A percentile compares a stretch with the other conserved stretches of the same genome.
phyloP scores from a whole-genome alignment of 2,888 invertebrate genomes.

The Morpho helenor region DNA sequence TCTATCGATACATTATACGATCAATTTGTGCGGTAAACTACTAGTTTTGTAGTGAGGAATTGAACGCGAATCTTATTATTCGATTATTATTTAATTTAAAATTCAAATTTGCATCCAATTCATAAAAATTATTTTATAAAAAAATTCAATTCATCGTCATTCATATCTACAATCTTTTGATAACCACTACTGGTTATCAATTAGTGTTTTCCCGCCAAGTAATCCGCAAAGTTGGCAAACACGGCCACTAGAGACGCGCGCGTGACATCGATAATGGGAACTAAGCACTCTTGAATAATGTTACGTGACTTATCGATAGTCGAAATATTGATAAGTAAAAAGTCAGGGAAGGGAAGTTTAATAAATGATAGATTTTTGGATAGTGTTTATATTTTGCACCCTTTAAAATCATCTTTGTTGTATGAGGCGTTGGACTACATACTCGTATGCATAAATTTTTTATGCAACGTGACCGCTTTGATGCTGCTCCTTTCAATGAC shows the following conservation, averaged over 20 bases:
- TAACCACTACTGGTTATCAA: conserved; percentile 16
- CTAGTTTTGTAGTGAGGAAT: too few relatives aligned
- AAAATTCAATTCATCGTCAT: conserved; percentile 4
- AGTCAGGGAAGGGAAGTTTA: conserved; percentile 13
- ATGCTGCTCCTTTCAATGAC: too few relatives aligned
- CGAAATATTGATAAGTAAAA: conserved; percentile 34
- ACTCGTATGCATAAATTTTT: too few relatives aligned
- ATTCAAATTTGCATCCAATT: neutral
- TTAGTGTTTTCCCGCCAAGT: conserved; percentile 20
- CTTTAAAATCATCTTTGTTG: too few relatives aligned
- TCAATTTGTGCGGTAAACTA: too few relatives aligned
- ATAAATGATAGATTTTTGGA: too few relatives aligned
- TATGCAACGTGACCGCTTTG: too few relatives aligned
- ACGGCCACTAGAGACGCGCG: conserved; percentile 48
- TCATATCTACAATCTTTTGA: conserved; percentile 9
- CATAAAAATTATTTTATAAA: neutral
- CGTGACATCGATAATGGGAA: conserved; percentile 60
- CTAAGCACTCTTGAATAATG: conserved; percentile 39
- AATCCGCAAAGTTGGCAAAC: conserved; percentile 47
- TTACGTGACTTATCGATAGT: conserved; percentile 61
- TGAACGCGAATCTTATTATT: neutral
- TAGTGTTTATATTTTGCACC: too few relatives aligned
- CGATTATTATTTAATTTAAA: neutral
- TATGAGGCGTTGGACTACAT: too few relatives aligned
- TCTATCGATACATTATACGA: too few relatives aligned